Evolutionary conservation across 1,140 invertebrate genomes (phyloP).

Genomic region (Galleria mellonella): DNA sequence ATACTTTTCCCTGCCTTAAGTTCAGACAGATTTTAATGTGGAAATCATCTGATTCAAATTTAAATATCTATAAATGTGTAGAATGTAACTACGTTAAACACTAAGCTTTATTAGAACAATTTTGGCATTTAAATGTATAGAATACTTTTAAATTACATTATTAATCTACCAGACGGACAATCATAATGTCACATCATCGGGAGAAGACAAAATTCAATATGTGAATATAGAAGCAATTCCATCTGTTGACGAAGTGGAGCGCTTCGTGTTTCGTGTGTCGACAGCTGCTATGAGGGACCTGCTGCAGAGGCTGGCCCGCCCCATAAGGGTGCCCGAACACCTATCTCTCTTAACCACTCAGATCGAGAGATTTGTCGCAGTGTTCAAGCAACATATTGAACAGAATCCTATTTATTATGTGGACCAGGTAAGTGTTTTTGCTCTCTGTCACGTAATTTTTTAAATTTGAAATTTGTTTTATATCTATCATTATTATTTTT

Average conservation of each 20-base stretch:
- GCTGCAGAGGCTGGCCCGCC: slow-evolving; percentile 83
- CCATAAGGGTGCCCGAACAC: slow-evolving; percentile 84
- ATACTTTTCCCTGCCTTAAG: no score
- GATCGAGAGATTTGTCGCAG: slow-evolving; percentile 88
- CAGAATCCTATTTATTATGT: slow-evolving; percentile 82
- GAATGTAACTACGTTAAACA: no score
- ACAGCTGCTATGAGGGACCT: slow-evolving; percentile 86
- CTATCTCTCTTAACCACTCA: slow-evolving; percentile 87
- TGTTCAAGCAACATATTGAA: slow-evolving; percentile 85
- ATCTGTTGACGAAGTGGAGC: slow-evolving; percentile 68
- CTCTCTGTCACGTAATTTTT: not conserved
- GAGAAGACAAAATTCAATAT: slow-evolving; percentile 82
- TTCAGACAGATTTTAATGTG: no score
- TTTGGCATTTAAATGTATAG: no score
- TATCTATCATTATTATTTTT: no score
- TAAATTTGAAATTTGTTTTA: not conserved
- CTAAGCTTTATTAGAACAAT: no score
- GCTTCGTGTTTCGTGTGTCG: slow-evolving; percentile 84
- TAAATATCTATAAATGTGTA: no score
- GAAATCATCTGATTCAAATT: no score
- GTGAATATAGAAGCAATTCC: slow-evolving; percentile 87
- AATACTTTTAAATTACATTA: no score
- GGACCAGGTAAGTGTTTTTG: slow-evolving; percentile 78
- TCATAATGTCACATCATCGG: slow-evolving; percentile 78
- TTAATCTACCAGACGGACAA: slow-evolving; percentile 81